Evolutionary conservation across 2,797 vertebrate species (phyloP).

Genomic region (Cossypha heuglini): DNA sequence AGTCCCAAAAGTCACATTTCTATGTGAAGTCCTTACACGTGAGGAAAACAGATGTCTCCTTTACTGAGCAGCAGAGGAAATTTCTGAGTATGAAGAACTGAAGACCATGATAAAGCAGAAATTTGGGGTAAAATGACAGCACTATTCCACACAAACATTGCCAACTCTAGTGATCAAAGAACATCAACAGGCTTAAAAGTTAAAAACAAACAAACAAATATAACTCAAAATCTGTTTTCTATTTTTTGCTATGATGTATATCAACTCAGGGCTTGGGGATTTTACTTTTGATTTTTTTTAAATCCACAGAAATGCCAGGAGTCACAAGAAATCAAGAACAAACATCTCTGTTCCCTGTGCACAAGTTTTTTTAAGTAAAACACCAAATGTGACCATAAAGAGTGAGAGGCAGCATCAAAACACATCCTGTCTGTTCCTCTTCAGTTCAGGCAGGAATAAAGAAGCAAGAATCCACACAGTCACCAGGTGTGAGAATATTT

Average conservation of each 20-base stretch:
- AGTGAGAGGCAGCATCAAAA: background rate
- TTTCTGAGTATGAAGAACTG: background rate
- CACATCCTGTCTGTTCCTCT: background rate
- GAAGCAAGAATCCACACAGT: slow-evolving; percentile 27
- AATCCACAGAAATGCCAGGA: background rate
- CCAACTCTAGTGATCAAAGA: background rate
- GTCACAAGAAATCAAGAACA: background rate
- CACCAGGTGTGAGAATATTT: slow-evolving; percentile 70
- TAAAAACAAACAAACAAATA: background rate
- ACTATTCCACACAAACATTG: background rate
- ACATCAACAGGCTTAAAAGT: background rate
- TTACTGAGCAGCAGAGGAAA: background rate
- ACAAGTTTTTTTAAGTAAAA: background rate
- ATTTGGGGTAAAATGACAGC: background rate
- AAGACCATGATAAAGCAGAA: background rate
- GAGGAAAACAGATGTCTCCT: background rate
- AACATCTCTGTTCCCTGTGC: background rate
- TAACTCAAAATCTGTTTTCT: background rate
- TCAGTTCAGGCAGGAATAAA: background rate
- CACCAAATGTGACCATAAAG: background rate
- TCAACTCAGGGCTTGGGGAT: background rate
- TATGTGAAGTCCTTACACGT: accelerated
- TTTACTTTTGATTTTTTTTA: background rate
- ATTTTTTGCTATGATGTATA: background rate
- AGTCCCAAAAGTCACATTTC: background rate